These are phyloP conservation scores for Hirtodrosophila duncani DNA, from an alignment of 2,888 invertebrate species.

Conservation along the genomic window DNA sequence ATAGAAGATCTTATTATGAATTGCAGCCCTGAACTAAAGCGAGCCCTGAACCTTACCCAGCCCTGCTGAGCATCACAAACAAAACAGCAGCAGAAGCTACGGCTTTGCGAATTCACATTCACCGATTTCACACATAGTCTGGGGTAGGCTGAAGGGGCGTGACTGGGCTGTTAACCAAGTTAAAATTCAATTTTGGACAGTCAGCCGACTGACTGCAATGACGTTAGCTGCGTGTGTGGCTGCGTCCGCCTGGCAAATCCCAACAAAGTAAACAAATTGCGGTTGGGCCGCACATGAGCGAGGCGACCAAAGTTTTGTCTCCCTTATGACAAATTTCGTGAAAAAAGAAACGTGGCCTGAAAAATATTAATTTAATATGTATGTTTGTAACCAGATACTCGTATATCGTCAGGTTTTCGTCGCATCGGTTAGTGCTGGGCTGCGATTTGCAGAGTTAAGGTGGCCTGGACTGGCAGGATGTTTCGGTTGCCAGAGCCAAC, in stretches of 20 bases:
- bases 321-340: conserved; percentile 22
- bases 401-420: conserved; percentile 28
- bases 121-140: too few relatives aligned
- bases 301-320: conserved; percentile 24
- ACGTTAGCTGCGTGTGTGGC: too few relatives aligned
- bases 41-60: too few relatives aligned
- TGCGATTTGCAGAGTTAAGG: conserved; percentile 29
- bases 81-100: too few relatives aligned
- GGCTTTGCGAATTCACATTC: too few relatives aligned
- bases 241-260: too few relatives aligned
- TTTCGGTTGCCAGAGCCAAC: too few relatives aligned
- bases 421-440: conserved; percentile 1
- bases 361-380: conserved; percentile 50
- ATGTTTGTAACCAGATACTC: conserved; percentile 37
- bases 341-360: conserved; percentile 10
- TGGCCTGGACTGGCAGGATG: background rate
- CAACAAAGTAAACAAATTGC: conserved; percentile 65
- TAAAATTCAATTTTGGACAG: conserved; percentile 63
- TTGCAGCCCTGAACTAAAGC: too few relatives aligned
- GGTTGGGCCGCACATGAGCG: conserved; percentile 60
- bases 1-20: too few relatives aligned
- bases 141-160: conserved; percentile 34
- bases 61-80: too few relatives aligned
- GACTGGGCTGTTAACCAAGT: conserved; percentile 54
- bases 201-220: conserved; percentile 59